phyloP scores from a whole-genome alignment of 2,113 vertebrate genomes.

The Xiphias gladius region DNA sequence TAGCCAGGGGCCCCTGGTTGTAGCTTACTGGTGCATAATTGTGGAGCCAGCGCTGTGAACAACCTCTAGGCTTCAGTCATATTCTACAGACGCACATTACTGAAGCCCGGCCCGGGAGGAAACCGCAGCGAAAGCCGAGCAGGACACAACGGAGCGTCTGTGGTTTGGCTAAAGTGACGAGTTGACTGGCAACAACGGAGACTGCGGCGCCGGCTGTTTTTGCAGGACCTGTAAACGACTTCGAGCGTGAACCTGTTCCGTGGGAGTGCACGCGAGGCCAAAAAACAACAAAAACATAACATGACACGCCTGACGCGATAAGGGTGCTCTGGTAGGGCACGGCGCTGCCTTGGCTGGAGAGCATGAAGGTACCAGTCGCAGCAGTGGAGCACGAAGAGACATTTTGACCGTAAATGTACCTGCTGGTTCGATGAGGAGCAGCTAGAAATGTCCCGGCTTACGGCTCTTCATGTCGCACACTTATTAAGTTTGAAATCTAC shows the following conservation, averaged over 20 bases:
- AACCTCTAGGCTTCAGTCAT: neutral
- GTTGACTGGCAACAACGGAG: neutral
- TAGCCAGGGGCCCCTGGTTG: too few species aligned
- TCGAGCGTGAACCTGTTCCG: neutral
- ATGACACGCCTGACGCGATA: neutral
- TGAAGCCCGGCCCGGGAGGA: neutral
- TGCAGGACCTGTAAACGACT: conserved; percentile 21
- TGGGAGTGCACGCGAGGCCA: neutral
- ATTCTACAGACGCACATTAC: neutral
- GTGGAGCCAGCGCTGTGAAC: neutral
- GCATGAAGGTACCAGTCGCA: neutral
- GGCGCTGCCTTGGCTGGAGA: neutral
- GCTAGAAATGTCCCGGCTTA: neutral
- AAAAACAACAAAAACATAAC: neutral
- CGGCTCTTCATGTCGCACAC: neutral
- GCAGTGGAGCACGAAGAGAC: neutral
- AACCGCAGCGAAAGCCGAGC: neutral
- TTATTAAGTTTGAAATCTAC: neutral
- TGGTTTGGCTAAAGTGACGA: conserved; percentile 34
- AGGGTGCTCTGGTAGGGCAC: neutral
- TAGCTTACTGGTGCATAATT: conserved; percentile 21
- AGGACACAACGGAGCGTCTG: neutral
- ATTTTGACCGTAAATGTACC: neutral
- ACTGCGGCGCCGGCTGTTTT: neutral
- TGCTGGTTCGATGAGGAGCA: neutral